phyloP scores from a whole-genome alignment of 2,888 invertebrate species.

The Dromius quadrimaculatus region DNA sequence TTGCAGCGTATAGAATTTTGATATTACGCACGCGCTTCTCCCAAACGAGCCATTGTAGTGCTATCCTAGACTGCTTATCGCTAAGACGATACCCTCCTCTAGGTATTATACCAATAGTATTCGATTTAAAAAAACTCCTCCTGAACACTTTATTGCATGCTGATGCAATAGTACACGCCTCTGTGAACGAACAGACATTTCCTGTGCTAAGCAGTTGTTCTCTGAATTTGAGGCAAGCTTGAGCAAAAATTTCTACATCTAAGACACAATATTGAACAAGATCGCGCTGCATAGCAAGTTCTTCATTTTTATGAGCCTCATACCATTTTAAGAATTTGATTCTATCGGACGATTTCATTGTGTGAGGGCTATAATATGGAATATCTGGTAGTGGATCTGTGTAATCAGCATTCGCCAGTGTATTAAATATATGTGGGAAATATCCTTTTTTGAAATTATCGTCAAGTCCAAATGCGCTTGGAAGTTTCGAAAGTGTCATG shows the following conservation, averaged over 20 bases:
- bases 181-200: constrained; percentile 56
- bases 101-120: neutral
- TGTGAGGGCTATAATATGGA: constrained; percentile 51
- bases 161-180: constrained; percentile 54
- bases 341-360: constrained; percentile 56
- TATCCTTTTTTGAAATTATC: no score
- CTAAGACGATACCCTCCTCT: no score
- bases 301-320: no score
- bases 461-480: no score
- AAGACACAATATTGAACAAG: no score
- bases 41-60: no score
- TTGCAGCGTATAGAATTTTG: constrained; percentile 54
- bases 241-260: no score
- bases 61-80: no score
- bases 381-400: no score
- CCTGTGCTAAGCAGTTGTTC: constrained; percentile 53
- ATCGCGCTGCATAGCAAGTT: no score
- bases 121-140: constrained; percentile 54
- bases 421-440: constrained; percentile 59
- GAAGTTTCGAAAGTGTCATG: constrained; percentile 56
- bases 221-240: constrained; percentile 55
- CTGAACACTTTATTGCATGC: constrained; percentile 55
- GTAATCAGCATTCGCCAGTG: constrained; percentile 55
- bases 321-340: no score
- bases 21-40: constrained; percentile 38